Evolutionary conservation across 2,888 invertebrate genomes (phyloP).

Genomic region (Netelia fuscicornis): DNA sequence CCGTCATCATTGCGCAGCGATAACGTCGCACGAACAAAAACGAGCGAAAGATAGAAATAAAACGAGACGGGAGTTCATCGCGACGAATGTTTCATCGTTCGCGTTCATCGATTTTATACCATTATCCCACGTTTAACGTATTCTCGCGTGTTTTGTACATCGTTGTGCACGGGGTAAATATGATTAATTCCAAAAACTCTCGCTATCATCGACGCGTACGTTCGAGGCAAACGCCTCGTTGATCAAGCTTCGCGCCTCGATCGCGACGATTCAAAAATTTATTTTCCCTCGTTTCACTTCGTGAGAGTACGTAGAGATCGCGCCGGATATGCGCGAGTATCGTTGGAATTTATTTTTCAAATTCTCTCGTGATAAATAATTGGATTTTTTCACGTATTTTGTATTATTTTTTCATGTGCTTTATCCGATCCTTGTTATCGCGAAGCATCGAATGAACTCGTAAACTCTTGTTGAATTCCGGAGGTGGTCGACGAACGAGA

Average conservation of each 20-base stretch:
- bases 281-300: too few relatives aligned
- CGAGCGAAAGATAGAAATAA: slow-evolving; percentile 11
- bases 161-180: not conserved
- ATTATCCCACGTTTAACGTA: slow-evolving; percentile 7
- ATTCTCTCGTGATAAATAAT: too few relatives aligned
- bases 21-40: slow-evolving; percentile 44
- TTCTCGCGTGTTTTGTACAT: slow-evolving; percentile 21
- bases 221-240: not conserved
- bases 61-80: slow-evolving; percentile 24
- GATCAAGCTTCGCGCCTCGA: not conserved
- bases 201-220: not conserved
- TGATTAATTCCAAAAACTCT: slow-evolving; percentile 1
- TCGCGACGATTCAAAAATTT: not conserved
- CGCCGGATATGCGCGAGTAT: too few relatives aligned
- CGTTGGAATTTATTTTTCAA: too few relatives aligned
- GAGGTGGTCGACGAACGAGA: not conserved
- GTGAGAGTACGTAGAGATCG: too few relatives aligned
- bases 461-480: too few relatives aligned
- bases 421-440: too few relatives aligned
- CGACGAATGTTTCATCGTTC: not conserved
- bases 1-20: slow-evolving; percentile 51
- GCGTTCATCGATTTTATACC: slow-evolving; percentile 24
- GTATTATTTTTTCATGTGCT: too few relatives aligned
- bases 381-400: too few relatives aligned
- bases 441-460: too few relatives aligned